Conservation (phyloP, 2,797 vertebrate species). For the Bryconaethiops microstoma region DNA sequence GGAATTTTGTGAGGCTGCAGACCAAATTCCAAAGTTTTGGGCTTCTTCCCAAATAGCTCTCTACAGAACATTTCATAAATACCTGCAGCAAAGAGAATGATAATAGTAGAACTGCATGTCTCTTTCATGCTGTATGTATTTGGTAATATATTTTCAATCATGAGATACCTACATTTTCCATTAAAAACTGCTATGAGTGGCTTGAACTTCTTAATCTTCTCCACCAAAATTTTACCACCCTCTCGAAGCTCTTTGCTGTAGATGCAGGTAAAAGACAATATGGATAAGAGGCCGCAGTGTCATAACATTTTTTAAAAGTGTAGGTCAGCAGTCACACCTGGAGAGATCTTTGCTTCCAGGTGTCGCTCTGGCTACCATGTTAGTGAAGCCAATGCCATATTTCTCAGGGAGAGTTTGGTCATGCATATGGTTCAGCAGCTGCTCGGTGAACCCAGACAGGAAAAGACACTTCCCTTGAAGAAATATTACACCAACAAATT, state of each 20-base stretch:
- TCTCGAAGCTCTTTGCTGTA: slow-evolving; percentile 95
- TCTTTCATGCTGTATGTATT: not conserved
- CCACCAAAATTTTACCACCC: slow-evolving; percentile 95
- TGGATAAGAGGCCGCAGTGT: not conserved
- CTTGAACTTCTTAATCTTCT: slow-evolving; percentile 93
- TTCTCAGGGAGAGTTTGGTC: slow-evolving; percentile 89
- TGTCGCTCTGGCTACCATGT: slow-evolving; percentile 96
- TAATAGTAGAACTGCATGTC: not conserved
- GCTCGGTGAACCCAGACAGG: slow-evolving; percentile 93
- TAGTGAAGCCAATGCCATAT: slow-evolving; percentile 97
- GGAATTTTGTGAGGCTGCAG: slow-evolving; percentile 95
- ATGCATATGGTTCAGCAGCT: slow-evolving; percentile 91
- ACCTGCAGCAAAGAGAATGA: slow-evolving; percentile 72
- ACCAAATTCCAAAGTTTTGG: slow-evolving; percentile 94
- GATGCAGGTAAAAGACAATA: slow-evolving; percentile 28
- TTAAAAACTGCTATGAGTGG: slow-evolving; percentile 98
- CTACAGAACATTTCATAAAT: slow-evolving; percentile 99
- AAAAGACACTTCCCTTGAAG: slow-evolving; percentile 94
- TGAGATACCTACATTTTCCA: slow-evolving; percentile 81
- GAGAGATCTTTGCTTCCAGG: slow-evolving; percentile 97
- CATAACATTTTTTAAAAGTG: not conserved
- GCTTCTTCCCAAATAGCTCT: slow-evolving; percentile 96
- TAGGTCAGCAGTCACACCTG: slow-evolving; percentile 73
- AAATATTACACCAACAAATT: not conserved
- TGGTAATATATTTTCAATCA: not conserved